Percentiles rank a stretch among this genome's conserved stretches.
Evolutionary conservation across 2,797 vertebrate species (phyloP).

Genomic region (Enteromius thamalakanensis): DNA sequence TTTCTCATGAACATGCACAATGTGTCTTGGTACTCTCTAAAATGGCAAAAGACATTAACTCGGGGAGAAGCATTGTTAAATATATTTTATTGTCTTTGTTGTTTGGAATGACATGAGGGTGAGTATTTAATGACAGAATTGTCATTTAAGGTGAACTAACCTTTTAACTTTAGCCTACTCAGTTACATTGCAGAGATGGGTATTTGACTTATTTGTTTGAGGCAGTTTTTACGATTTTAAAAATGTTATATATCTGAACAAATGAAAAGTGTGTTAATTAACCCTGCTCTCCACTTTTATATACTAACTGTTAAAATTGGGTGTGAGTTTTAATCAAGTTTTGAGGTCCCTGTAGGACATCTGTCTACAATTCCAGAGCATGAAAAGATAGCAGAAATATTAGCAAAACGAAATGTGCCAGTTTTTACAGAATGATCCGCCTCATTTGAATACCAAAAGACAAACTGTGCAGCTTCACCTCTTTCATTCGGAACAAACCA

Average conservation of each 20-base stretch:
- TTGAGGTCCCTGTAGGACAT: conserved; percentile 24
- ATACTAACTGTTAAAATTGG: background rate
- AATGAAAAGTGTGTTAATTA: background rate
- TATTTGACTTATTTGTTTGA: background rate
- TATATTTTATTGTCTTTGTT: background rate
- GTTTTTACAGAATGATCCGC: background rate
- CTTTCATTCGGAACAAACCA: conserved; percentile 29
- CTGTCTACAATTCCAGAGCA: conserved; percentile 10
- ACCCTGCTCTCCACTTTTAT: background rate
- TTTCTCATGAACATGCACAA: no score
- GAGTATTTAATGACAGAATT: background rate
- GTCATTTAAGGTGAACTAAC: background rate
- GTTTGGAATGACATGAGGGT: background rate
- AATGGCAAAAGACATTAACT: no score
- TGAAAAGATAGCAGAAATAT: conserved; percentile 31
- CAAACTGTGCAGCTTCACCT: conserved; percentile 27
- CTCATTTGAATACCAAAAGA: conserved; percentile 41
- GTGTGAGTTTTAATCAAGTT: conserved; percentile 10
- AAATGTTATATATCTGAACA: background rate
- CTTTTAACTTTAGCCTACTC: background rate
- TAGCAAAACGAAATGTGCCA: conserved; percentile 19
- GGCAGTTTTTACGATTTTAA: background rate
- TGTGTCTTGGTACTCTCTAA: no score
- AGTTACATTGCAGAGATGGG: background rate
- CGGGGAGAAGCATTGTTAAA: background rate